Conservation (phyloP, 1,140 invertebrate genomes). For the Drosophila sp. region DNA sequence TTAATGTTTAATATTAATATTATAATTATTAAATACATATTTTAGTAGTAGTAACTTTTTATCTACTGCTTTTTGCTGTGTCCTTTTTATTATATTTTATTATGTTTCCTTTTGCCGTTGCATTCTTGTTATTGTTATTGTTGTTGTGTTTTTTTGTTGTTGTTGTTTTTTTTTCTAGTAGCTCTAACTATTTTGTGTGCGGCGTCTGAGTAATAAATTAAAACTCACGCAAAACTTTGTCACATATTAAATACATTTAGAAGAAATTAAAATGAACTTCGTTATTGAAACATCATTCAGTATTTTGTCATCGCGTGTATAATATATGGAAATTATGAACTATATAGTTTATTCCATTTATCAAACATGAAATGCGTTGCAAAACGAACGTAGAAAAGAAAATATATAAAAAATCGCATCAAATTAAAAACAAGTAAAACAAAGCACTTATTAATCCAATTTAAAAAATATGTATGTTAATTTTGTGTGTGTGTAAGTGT, state of each 20-base stretch:
- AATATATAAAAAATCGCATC: neutral
- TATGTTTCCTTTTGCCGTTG: neutral
- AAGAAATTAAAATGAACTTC: too few relatives aligned
- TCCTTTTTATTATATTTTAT: slow-evolving; percentile 5
- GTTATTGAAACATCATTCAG: too few relatives aligned
- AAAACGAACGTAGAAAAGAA: neutral
- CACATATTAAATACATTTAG: neutral
- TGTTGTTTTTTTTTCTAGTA: neutral
- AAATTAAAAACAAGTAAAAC: neutral
- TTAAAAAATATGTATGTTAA: neutral
- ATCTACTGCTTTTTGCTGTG: slow-evolving; percentile 33
- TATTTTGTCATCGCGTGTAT: too few relatives aligned
- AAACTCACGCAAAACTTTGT: neutral
- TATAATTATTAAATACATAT: slow-evolving; percentile 54
- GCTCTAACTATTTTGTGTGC: neutral
- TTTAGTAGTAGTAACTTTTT: slow-evolving; percentile 56
- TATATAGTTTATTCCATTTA: too few relatives aligned
- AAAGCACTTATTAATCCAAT: neutral
- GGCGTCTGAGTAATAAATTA: neutral
- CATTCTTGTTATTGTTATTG: neutral
- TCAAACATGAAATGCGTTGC: too few relatives aligned
- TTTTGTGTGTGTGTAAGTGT: neutral
- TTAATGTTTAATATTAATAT: slow-evolving; percentile 49
- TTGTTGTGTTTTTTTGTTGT: slow-evolving; percentile 3
- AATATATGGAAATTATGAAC: too few relatives aligned